Evolutionary conservation across 2,113 vertebrate species (phyloP), one percentile per base, ranked within the genome.

Genomic region (Prionailurus viverrinus): DNA sequence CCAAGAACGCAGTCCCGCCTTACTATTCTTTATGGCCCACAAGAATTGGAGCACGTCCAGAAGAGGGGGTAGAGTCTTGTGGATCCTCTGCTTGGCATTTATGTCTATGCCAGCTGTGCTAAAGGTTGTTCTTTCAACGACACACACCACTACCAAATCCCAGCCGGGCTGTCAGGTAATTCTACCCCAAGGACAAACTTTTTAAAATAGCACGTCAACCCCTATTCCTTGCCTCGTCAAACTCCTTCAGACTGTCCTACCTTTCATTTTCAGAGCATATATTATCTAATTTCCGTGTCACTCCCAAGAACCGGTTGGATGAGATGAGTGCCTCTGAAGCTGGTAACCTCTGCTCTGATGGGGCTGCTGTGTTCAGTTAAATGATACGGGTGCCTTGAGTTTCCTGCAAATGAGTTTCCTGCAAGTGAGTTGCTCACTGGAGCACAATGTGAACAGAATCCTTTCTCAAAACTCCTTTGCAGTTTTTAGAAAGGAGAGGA

Each of bases 181-280:
- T 95, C 95, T 96, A 97, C 88, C 94, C 96, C 94, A 97, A 97
- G 98, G 95, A 96, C 97, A 96, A 95, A 86, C n/a, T 97, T 96
- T 98, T 87, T 84, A 90, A 97, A 97, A 96, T 73, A 97, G 36
- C 65, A 36, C 51, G 74, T 81, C 94, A 96, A 85, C 76, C 80
- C 61, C 92, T 97, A 45, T 90, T 93, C 73, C 88, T 96, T 92
- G 92, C 79, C 69, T 65, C 6, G 0, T 95, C 95, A 95, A 6
- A 71, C 92, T 87, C 87, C 94, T 51, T 63, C 84, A 71, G 69
- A 90, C 51, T 82, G 63, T 69, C 71, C 76, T 81, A 79, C 91
- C 36, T 97, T 95, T 94, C 73, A 78, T 97, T 97, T 95, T 80
- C 41, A 88, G 63, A 65, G 78, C 33, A 31, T 91, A 48, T 74